Evolutionary conservation across 2,888 invertebrate species (phyloP), one percentile per base, ranked within the genome.

Genomic region (Sinohyriopsis cumingii): DNA sequence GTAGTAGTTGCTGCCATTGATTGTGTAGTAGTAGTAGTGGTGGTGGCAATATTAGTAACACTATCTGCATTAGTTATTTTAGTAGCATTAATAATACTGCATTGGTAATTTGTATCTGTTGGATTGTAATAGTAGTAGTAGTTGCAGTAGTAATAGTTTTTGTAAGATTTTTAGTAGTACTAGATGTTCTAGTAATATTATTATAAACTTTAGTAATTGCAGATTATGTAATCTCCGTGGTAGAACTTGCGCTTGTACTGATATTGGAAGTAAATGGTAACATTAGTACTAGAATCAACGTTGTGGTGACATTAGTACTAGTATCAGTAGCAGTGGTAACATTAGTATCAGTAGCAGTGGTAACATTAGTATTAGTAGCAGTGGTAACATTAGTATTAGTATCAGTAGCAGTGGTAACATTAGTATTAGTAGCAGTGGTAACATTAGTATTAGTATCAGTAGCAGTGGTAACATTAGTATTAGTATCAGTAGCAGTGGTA

Each of bases 21-120:
- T 28, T 28, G 28, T 28, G 28, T 60, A 60, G 61, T 60, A 60
- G 61, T 60, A 60, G 61, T 9, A 60, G 7, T 60, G 25, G 61
- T 60, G 25, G 61, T 60, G 9, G 61, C 1, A 24, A 1, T 60
- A 60, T 19, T 60, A 60, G 28, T 60, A 60, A 25, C 24, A 60
- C 22, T 60, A 28, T 28, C 5, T 28, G 5, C 3, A 25, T 1
- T 25, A 25, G 25, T 25, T 25, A 25, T 25, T 25, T 25, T 25
- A 3, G 25, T 25, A 25, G 25, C 3, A 25, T 25, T 3, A 25
- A 25, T 25, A 25, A 25, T 3, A 25, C 25, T 25, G 25, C 3
- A 25, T 25, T 25, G 3, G 25, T 25, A 25, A 25, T 25, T 25
- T 25, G 1, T 25, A n/a, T 25, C 25, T 25, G 25, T 25, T 25